phyloP scores from a whole-genome alignment of 2,888 invertebrate species.

The Limnephilus marmoratus region DNA sequence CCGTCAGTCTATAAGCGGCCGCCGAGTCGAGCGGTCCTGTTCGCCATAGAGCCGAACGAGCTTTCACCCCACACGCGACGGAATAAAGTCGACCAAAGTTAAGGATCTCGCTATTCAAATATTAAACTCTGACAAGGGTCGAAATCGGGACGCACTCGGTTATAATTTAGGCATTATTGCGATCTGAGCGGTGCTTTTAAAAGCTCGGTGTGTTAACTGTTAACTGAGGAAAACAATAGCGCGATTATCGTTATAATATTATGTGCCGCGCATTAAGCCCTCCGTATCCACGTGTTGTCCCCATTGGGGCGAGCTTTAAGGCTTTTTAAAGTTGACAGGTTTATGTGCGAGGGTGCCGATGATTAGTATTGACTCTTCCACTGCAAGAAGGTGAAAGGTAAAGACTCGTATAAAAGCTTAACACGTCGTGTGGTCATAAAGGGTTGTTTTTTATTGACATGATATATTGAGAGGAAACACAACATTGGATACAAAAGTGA shows the following conservation, averaged over 20 bases:
- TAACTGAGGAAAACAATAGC: conserved; percentile 38
- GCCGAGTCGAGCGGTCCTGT: conserved; percentile 50
- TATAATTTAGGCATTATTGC: conserved; percentile 11
- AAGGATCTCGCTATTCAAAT: conserved; percentile 27
- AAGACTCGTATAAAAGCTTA: conserved; percentile 25
- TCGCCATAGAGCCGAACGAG: not conserved
- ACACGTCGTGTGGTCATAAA: conserved; percentile 39
- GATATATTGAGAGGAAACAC: not conserved
- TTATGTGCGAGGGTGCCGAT: conserved; percentile 42
- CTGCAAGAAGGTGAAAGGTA: conserved; percentile 15
- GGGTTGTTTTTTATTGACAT: conserved; percentile 26
- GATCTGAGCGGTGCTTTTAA: conserved; percentile 49
- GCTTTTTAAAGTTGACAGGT: conserved; percentile 52
- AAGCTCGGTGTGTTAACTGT: conserved; percentile 48
- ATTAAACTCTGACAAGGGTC: conserved; percentile 32
- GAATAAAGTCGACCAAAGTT: conserved; percentile 8
- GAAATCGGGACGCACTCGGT: conserved; percentile 19
- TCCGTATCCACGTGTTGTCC: conserved; percentile 42
- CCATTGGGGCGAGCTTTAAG: conserved; percentile 39
- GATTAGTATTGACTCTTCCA: conserved; percentile 29
- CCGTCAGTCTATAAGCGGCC: conserved; percentile 59
- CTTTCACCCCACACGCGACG: conserved; percentile 17
- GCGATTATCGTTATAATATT: conserved; percentile 48
- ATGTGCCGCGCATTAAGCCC: conserved; percentile 47
- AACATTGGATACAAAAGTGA: not conserved